Percentiles rank a stretch among this genome's conserved stretches.
phyloP scores from a whole-genome alignment of 2,888 invertebrate genomes.

The Chymomyza amoena region DNA sequence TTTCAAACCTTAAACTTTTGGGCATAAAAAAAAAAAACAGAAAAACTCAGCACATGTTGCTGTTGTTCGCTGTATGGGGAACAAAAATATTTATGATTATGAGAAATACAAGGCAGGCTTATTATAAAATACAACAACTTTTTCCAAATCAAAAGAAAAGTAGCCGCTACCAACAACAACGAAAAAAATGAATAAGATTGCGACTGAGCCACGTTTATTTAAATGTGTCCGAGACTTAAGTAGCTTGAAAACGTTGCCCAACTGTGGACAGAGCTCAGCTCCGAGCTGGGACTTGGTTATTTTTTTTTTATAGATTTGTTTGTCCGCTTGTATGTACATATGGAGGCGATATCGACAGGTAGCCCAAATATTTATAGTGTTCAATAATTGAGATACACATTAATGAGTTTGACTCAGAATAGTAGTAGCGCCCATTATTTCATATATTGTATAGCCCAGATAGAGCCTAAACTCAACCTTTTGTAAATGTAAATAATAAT shows the following conservation, averaged over 20 bases:
- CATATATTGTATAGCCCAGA: slow-evolving; percentile 54
- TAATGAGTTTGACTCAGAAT: slow-evolving; percentile 67
- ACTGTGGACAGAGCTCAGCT: background rate
- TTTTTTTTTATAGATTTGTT: slow-evolving; percentile 5
- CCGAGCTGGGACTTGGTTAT: background rate
- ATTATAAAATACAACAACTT: slow-evolving; percentile 71
- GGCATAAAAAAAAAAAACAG: background rate
- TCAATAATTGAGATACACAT: slow-evolving; percentile 76
- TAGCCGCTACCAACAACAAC: slow-evolving; percentile 44
- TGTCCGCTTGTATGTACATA: slow-evolving; percentile 19
- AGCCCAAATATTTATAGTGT: slow-evolving; percentile 77
- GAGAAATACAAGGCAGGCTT: slow-evolving; percentile 69
- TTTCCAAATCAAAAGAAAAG: slow-evolving; percentile 71
- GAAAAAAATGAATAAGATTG: background rate
- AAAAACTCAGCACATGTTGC: background rate
- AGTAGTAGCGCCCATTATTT: slow-evolving; percentile 69
- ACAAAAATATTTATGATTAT: slow-evolving; percentile 72
- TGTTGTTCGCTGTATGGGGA: slow-evolving; percentile 29
- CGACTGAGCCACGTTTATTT: slow-evolving; percentile 50
- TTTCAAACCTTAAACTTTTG: slow-evolving; percentile 49
- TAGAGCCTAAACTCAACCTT: background rate
- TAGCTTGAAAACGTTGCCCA: slow-evolving; percentile 33
- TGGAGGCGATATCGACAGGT: slow-evolving; percentile 70
- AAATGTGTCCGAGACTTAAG: slow-evolving; percentile 56
- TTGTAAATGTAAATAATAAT: slow-evolving; percentile 62